Evolutionary conservation across 2,888 invertebrate genomes (phyloP), one percentile per base, ranked within the genome.

Genomic region (Copidosoma aretas): DNA sequence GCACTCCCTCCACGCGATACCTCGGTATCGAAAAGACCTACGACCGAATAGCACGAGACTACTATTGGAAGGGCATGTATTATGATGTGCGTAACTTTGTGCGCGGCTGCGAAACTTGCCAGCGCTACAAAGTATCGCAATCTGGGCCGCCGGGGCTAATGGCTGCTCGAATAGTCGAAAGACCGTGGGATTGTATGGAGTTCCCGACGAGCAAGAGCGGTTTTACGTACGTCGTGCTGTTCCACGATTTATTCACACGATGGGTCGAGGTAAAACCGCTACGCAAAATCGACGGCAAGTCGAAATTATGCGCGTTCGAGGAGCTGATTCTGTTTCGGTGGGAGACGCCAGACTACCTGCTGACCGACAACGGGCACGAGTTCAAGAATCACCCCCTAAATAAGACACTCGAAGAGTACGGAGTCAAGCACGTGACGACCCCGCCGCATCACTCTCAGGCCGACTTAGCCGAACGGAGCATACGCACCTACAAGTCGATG

Each of bases 381-480:
- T 67, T 67, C 41, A 46, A 49, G 1, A 66, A 70, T 54, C 54
- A 49, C 19, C 15, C 43, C 22, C n/a, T 56, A 17, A 39, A 25
- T 10, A 24, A 19, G 10, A 10, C 46, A 1, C 17, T 52, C 1
- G 60, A 32, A 1, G 32, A 32, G 8, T 58, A 43, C 22, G 62
- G 57, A 17, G 49, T 67, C 2, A 19, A 15, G 1, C 57, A 61
- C 1, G 24, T 56, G 4, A 67, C 64, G 8, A 69, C 68, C 0
- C 71, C 71, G 14, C 63, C 64, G 0, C 71, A 73, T 53, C 67
- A 68, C 22, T 46, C 71, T 2, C 64, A 66, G 2, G 68, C 70
- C 1, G 71, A 72, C 49, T 71, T 69, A 1, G 65, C 65, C 2
- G 73, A 73, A 25, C 14, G 73, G 10, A 57, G 60, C 8, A 73